These are phyloP conservation scores for Lycodopsis pacificus DNA, from an alignment of 2,797 vertebrate genomes.

Conservation along the genomic window DNA sequence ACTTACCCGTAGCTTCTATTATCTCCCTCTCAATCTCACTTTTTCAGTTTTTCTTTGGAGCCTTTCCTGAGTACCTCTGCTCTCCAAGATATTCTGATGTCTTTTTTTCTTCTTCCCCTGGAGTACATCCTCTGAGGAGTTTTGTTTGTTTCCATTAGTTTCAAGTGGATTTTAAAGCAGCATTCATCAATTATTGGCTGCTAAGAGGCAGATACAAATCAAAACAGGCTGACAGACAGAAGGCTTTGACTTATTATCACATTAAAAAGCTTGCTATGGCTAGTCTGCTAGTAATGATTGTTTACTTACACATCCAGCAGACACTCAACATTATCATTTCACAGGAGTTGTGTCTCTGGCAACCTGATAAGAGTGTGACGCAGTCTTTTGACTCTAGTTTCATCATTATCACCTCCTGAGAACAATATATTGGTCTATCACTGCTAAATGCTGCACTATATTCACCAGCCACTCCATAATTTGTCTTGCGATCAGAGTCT, in stretches of 20 bases:
- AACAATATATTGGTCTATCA: not conserved
- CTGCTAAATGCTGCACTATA: not conserved
- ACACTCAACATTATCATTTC: conserved; percentile 5
- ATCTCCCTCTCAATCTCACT: not conserved
- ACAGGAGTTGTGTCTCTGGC: not conserved
- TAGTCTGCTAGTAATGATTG: not conserved
- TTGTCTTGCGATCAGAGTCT: not conserved
- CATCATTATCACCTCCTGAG: not conserved
- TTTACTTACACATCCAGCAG: not conserved
- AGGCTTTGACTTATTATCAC: not conserved
- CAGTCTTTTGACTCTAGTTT: not conserved
- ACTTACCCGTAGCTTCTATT: conserved; percentile 22
- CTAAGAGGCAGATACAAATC: not conserved
- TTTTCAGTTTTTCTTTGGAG: not conserved
- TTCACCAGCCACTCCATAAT: not conserved
- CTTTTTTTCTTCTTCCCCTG: not conserved
- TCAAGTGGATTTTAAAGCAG: not conserved
- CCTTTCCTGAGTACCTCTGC: not conserved
- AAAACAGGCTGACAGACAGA: not conserved
- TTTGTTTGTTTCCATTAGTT: not conserved
- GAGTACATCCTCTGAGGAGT: too few species aligned
- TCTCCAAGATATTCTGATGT: not conserved
- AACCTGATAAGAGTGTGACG: not conserved
- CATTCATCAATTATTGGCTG: not conserved
- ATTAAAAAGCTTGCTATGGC: not conserved